phyloP scores from a whole-genome alignment of 2,888 invertebrate genomes.

The Nineta flava region DNA sequence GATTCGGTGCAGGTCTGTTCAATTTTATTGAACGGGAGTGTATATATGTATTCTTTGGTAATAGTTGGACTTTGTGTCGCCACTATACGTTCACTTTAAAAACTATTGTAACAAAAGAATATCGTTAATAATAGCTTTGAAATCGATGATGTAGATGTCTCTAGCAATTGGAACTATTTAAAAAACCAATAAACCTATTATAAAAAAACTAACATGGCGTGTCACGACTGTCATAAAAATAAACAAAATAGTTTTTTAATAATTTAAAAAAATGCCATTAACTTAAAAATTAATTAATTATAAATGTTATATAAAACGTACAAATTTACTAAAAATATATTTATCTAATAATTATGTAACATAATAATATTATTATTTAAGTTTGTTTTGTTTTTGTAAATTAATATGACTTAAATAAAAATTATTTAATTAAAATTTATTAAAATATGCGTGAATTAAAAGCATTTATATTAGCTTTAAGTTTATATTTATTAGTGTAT shows the following conservation, averaged over 20 bases:
- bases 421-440: neutral
- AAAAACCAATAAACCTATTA: too few species aligned
- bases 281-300: neutral
- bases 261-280: neutral
- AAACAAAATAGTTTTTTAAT: neutral
- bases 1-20: too few species aligned
- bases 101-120: too few species aligned
- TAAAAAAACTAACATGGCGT: neutral
- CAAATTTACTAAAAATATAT: neutral
- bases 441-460: neutral
- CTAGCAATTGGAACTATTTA: too few species aligned
- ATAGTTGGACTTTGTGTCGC: too few species aligned
- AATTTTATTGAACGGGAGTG: too few species aligned
- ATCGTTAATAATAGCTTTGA: too few species aligned
- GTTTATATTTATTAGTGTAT: constrained; percentile 2
- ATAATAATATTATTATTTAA: neutral
- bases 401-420: neutral
- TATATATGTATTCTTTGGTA: too few species aligned
- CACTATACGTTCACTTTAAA: too few species aligned
- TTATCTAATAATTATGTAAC: neutral
- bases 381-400: neutral
- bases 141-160: too few species aligned
- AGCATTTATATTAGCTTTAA: neutral
- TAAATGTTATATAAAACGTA: neutral
- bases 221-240: neutral